These are phyloP conservation scores for Sturnus vulgaris DNA, from an alignment of 2,113 vertebrate genomes.

Conservation along the genomic window DNA sequence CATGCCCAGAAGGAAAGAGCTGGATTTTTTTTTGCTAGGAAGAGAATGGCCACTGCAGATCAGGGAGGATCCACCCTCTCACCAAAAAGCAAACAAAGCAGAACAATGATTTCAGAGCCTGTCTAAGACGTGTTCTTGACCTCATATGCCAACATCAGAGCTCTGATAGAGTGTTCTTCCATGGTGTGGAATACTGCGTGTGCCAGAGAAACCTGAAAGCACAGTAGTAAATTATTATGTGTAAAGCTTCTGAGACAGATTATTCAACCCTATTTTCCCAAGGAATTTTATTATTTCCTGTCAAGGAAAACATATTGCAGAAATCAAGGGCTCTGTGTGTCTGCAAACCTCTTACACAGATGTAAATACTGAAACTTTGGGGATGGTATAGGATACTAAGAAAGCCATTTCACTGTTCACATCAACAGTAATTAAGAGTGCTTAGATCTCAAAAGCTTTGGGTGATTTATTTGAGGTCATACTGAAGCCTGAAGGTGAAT, in stretches of 20 bases:
- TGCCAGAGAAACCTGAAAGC: not conserved
- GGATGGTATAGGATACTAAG: not conserved
- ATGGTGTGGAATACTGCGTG: fast-evolving
- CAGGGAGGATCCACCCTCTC: not conserved
- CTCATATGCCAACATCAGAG: not conserved
- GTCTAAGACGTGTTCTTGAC: not conserved
- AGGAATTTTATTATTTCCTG: not conserved
- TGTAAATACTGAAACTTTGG: not conserved
- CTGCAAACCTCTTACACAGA: not conserved
- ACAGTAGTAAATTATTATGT: not conserved
- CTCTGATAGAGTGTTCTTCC: not conserved
- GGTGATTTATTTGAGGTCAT: not conserved
- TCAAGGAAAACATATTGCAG: not conserved
- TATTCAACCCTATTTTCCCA: not conserved
- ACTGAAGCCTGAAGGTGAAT: not conserved
- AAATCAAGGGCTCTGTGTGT: not conserved
- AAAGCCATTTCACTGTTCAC: not conserved
- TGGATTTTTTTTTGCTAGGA: not conserved
- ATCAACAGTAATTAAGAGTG: not conserved
- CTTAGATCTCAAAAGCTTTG: not conserved
- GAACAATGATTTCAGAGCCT: not conserved
- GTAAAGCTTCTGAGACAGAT: not conserved
- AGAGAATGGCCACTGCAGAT: not conserved
- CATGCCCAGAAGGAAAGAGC: not conserved
- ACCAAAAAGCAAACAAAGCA: not conserved